Evolutionary conservation across 2,797 vertebrate species (phyloP).

Genomic region (Philypnodon macrostomus): DNA sequence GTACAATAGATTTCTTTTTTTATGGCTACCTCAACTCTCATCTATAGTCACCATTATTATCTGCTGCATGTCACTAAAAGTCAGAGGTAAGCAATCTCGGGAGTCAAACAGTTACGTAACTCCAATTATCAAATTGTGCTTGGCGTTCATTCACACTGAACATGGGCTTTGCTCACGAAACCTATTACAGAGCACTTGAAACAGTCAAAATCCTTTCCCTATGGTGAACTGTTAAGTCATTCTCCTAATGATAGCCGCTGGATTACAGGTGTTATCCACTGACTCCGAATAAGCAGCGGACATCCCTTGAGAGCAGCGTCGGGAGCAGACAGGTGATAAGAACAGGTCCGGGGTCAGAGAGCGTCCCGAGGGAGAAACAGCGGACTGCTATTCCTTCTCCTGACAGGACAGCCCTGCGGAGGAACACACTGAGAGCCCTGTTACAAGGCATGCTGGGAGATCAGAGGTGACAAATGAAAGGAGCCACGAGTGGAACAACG

Average conservation of each 20-base stretch:
- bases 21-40: too few relatives aligned
- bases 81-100: constrained; percentile 19
- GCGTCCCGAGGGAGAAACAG: constrained; percentile 41
- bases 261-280: constrained; percentile 56
- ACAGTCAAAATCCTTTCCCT: constrained; percentile 21
- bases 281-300: constrained; percentile 37
- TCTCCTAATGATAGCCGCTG: constrained; percentile 48
- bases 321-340: constrained; percentile 48
- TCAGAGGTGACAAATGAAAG: constrained; percentile 36
- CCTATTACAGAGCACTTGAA: constrained; percentile 32
- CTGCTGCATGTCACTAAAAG: constrained; percentile 4
- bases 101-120: constrained; percentile 34
- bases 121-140: constrained; percentile 39
- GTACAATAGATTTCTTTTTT: too few relatives aligned
- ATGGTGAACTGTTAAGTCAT: constrained; percentile 41
- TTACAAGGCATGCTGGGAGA: constrained; percentile 61
- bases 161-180: constrained; percentile 24
- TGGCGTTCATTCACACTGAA: constrained; percentile 29
- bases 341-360: constrained; percentile 45
- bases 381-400: constrained; percentile 62
- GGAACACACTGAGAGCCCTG: constrained; percentile 44
- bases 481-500: constrained; percentile 16
- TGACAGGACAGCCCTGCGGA: constrained; percentile 46
- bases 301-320: constrained; percentile 33
- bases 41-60: too few relatives aligned